These are phyloP conservation scores for Clarias fuscus DNA, from an alignment of 2,797 vertebrate species.

Conservation along the genomic window DNA sequence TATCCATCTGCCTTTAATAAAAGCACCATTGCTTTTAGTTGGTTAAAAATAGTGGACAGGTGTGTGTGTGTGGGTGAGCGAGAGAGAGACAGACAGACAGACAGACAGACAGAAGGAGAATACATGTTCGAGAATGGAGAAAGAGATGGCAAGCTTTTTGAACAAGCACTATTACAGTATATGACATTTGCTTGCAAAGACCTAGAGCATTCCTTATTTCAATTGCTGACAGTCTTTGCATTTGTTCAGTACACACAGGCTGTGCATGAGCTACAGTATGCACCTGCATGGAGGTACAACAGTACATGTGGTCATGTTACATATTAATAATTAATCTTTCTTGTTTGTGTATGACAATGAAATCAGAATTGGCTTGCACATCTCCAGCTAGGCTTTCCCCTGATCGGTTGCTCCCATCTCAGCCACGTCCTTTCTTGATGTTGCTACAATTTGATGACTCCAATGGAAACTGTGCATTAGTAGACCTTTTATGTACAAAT, in stretches of 20 bases:
- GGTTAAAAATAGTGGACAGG: conserved; percentile 12
- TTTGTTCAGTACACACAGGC: not conserved
- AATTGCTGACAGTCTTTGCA: not conserved
- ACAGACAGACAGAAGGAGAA: not conserved
- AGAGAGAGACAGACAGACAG: not conserved
- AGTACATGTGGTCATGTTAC: not conserved
- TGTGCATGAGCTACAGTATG: not conserved
- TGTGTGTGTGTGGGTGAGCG: not conserved
- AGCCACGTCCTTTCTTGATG: not conserved
- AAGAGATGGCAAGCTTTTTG: not conserved
- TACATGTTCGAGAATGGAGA: conserved; percentile 4
- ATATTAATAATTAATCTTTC: conserved; percentile 13
- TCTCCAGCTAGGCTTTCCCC: not conserved
- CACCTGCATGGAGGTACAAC: not conserved
- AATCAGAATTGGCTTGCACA: not conserved
- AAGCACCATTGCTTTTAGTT: conserved; percentile 14
- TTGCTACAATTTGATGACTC: conserved; percentile 8
- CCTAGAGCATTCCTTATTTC: not conserved
- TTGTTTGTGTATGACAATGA: not conserved
- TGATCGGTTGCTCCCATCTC: not conserved
- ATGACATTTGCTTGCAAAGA: conserved; percentile 16
- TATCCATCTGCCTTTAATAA: conserved; percentile 36
- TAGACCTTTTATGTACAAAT: conserved; percentile 19
- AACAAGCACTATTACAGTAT: not conserved
- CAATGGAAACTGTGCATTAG: conserved; percentile 15